Evolutionary conservation across 2,797 vertebrate species (phyloP).

Genomic region (Intellagama lesueurii): DNA sequence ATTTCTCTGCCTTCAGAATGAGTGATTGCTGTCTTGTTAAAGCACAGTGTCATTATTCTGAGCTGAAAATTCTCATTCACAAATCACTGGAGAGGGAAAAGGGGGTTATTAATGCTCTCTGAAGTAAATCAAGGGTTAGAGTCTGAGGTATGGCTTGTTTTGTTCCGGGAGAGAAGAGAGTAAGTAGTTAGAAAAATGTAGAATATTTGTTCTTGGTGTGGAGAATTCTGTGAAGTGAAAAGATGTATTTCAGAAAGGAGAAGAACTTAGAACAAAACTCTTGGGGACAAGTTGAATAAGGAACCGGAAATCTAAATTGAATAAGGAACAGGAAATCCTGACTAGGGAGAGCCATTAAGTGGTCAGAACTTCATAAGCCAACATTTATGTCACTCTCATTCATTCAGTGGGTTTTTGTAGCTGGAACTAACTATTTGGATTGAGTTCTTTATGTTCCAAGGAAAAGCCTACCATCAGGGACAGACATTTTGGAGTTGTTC

Average conservation of each 20-base stretch:
- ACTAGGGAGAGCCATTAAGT: too few relatives aligned
- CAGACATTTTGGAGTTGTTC: too few relatives aligned
- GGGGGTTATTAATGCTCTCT: neutral
- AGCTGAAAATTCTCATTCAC: neutral
- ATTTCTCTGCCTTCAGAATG: neutral
- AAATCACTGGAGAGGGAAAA: neutral
- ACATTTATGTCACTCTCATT: too few relatives aligned
- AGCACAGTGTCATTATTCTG: neutral
- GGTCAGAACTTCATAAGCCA: too few relatives aligned
- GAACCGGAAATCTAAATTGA: neutral
- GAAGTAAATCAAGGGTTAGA: neutral
- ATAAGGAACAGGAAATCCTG: neutral
- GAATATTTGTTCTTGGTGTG: neutral
- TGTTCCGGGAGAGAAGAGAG: neutral
- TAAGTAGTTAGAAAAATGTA: neutral
- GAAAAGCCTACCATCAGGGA: neutral
- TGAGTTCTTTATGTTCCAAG: neutral
- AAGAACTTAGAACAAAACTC: neutral
- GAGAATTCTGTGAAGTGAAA: neutral
- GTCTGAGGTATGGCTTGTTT: neutral
- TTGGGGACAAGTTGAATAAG: neutral
- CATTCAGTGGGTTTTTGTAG: too few relatives aligned
- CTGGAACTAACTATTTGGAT: neutral
- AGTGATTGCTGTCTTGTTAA: neutral
- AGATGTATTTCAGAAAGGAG: constrained; percentile 27